Evolutionary conservation across 1,140 invertebrate genomes (phyloP).

Genomic region (Phortica variegata): DNA sequence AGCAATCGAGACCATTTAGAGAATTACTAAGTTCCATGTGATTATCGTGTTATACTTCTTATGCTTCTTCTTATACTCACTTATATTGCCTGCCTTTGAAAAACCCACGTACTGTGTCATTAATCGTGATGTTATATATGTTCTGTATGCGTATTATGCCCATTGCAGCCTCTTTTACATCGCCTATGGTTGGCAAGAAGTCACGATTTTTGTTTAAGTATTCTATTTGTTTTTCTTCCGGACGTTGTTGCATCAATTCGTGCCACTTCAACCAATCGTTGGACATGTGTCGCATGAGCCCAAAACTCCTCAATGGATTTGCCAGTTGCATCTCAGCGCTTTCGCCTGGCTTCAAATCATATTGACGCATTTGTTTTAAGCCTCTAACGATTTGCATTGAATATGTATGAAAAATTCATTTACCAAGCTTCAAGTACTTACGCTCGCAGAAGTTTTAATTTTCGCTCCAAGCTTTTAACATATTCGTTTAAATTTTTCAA

Average conservation of each 20-base stretch:
- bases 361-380: no score
- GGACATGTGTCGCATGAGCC: slow-evolving; percentile 22
- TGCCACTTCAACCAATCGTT: slow-evolving; percentile 25
- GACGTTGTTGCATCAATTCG: slow-evolving; percentile 8
- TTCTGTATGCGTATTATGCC: slow-evolving; percentile 9
- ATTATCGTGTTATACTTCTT: not conserved
- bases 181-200: not conserved
- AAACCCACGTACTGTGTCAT: slow-evolving; percentile 15
- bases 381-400: no score
- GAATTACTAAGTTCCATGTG: slow-evolving; percentile 2
- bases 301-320: slow-evolving; percentile 23
- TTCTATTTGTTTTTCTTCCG: not conserved
- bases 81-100: slow-evolving; percentile 16
- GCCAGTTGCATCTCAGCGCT: no score
- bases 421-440: no score
- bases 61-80: not conserved
- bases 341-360: no score
- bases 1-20: slow-evolving; percentile 9
- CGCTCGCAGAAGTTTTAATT: no score
- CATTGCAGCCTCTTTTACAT: slow-evolving; percentile 12
- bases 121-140: slow-evolving; percentile 6
- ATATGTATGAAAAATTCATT: no score
- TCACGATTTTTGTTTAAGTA: not conserved
- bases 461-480: no score
- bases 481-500: no score